These are phyloP conservation scores for Amblyteles armatorius DNA, from an alignment of 2,888 invertebrate genomes.

Conservation along the genomic window DNA sequence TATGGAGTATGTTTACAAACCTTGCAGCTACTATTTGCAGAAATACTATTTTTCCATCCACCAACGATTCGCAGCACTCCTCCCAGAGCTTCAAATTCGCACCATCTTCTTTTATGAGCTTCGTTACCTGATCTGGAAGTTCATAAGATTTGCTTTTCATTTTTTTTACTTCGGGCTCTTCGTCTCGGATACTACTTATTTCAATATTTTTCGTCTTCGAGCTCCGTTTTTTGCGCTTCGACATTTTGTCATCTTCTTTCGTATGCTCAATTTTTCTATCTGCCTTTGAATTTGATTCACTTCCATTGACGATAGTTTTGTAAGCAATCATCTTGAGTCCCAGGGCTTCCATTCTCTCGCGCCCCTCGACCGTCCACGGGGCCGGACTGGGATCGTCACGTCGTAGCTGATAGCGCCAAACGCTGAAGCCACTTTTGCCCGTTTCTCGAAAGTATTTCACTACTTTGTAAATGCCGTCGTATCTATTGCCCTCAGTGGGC, in stretches of 20 bases:
- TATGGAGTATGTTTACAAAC: conserved; percentile 67
- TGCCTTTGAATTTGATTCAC: conserved; percentile 79
- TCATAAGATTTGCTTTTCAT: conserved; percentile 81
- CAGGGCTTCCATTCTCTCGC: conserved; percentile 82
- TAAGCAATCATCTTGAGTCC: conserved; percentile 83
- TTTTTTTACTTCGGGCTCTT: conserved; percentile 81
- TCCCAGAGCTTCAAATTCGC: conserved; percentile 89
- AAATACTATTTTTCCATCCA: conserved; percentile 85
- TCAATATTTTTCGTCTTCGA: conserved; percentile 67
- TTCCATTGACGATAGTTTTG: conserved; percentile 87
- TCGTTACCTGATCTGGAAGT: conserved; percentile 82
- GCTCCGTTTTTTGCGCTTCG: conserved; percentile 64
- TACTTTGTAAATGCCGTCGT: conserved; percentile 95
- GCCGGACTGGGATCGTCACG: conserved; percentile 92
- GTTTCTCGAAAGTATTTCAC: conserved; percentile 93
- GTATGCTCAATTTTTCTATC: conserved; percentile 76
- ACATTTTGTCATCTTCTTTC: conserved; percentile 67
- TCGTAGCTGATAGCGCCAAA: conserved; percentile 92
- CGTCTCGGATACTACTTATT: conserved; percentile 73
- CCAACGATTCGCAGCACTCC: conserved; percentile 86
- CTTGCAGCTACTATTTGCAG: conserved; percentile 75
- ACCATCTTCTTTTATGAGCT: conserved; percentile 86
- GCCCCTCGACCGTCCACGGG: conserved; percentile 92
- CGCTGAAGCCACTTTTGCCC: conserved; percentile 91
- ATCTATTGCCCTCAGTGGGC: conserved; percentile 90